A percentile compares a stretch with the other conserved stretches of the same genome.
Evolutionary conservation across 2,797 vertebrate species (phyloP).

Genomic region (Tiaroga cobitis): DNA sequence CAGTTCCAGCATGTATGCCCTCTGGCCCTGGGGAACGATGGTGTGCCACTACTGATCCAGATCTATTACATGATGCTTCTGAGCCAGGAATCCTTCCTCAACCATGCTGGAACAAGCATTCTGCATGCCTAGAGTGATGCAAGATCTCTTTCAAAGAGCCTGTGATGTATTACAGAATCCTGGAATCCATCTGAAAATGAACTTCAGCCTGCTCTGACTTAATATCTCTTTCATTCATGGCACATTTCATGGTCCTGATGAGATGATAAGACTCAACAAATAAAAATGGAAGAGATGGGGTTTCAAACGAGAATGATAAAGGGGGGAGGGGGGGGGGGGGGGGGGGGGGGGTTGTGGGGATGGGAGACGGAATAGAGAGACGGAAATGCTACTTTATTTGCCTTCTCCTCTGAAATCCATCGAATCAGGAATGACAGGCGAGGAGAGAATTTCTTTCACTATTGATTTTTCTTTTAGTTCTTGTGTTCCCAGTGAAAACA

Average conservation of each 20-base stretch:
- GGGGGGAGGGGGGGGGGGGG: too few relatives aligned
- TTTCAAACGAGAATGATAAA: neutral
- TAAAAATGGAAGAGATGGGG: neutral
- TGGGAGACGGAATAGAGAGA: too few relatives aligned
- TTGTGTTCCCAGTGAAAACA: constrained; percentile 10
- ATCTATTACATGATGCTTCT: constrained; percentile 51
- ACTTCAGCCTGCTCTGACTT: neutral
- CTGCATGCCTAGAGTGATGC: constrained; percentile 3
- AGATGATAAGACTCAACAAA: neutral
- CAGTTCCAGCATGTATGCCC: constrained; percentile 36
- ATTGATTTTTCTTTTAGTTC: constrained; percentile 46
- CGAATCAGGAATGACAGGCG: constrained; percentile 42
- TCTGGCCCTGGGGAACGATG: constrained; percentile 43
- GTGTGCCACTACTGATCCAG: constrained; percentile 48
- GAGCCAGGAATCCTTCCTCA: constrained; percentile 31
- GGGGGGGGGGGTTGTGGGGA: too few relatives aligned
- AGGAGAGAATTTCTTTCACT: constrained; percentile 31
- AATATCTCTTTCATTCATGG: constrained; percentile 10
- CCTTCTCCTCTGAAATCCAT: constrained; percentile 54
- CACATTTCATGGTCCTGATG: neutral
- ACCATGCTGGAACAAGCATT: neutral
- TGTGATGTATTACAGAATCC: constrained; percentile 9
- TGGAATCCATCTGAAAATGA: constrained; percentile 1
- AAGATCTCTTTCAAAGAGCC: neutral
- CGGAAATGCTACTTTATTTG: constrained; percentile 56